Evolutionary conservation across 2,888 invertebrate genomes (phyloP).

Genomic region (Notodonta ziczac): DNA sequence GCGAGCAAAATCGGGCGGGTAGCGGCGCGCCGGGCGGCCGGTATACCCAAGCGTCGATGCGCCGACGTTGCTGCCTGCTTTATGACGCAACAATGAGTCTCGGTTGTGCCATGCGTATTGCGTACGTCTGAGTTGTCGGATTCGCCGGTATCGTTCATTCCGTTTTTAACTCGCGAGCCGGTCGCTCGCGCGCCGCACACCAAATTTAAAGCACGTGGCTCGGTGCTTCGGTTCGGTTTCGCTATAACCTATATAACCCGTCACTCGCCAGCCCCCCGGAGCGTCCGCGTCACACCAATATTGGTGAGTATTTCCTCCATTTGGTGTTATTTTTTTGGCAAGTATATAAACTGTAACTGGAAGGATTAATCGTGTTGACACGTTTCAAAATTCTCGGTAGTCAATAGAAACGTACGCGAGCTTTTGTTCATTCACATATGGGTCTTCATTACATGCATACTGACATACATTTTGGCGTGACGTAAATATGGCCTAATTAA

Average conservation of each 20-base stretch:
- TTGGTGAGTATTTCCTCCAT: conserved; percentile 32
- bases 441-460: conserved; percentile 12
- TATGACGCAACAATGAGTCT: conserved; percentile 61
- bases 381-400: conserved; percentile 19
- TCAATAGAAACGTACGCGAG: conserved; percentile 16
- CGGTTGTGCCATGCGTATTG: conserved; percentile 45
- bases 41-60: conserved; percentile 14
- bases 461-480: background rate
- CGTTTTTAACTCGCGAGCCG: conserved; percentile 64
- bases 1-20: conserved; percentile 19
- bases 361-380: conserved; percentile 20
- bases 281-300: conserved; percentile 16
- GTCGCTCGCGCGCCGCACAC: conserved; percentile 54
- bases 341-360: conserved; percentile 11
- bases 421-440: conserved; percentile 30
- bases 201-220: conserved; percentile 74
- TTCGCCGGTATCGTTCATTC: conserved; percentile 56
- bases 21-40: conserved; percentile 8
- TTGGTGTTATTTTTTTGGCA: conserved; percentile 17
- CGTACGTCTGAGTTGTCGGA: conserved; percentile 32
- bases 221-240: conserved; percentile 56
- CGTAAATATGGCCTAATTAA: conserved; percentile 6
- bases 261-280: conserved; percentile 23
- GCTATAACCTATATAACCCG: conserved; percentile 61
- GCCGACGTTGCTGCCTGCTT: conserved; percentile 21